phyloP scores from a whole-genome alignment of 2,113 vertebrate genomes.

The Numenius arquata region DNA sequence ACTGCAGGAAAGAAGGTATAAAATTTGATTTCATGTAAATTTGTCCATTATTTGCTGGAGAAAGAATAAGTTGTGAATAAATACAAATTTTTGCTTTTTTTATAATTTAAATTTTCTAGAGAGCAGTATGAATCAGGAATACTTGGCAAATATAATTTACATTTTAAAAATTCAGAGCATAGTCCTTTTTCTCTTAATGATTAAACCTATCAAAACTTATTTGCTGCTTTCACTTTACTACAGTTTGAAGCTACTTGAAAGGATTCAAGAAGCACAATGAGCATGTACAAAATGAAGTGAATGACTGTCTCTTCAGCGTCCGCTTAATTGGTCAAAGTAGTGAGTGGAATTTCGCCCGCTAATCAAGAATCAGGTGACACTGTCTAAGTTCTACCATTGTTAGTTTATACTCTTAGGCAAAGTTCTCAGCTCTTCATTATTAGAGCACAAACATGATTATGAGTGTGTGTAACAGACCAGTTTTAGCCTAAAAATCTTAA shows the following conservation, averaged over 20 bases:
- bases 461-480: fast-evolving
- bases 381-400: background rate
- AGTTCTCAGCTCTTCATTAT: background rate
- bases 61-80: background rate
- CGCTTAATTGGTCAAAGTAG: background rate
- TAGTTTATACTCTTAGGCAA: background rate
- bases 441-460: background rate
- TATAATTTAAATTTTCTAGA: background rate
- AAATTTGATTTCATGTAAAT: background rate
- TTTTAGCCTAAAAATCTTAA: background rate
- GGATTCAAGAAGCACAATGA: background rate
- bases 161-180: background rate
- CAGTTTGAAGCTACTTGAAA: background rate
- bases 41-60: background rate
- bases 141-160: background rate
- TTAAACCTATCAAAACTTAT: background rate
- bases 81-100: background rate
- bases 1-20: background rate
- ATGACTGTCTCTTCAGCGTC: background rate
- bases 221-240: background rate
- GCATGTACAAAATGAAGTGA: background rate
- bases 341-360: background rate
- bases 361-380: background rate
- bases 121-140: background rate
- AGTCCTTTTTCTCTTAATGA: background rate